Evolutionary conservation across 1,140 invertebrate genomes (phyloP).

Genomic region (Zophobas morio): DNA sequence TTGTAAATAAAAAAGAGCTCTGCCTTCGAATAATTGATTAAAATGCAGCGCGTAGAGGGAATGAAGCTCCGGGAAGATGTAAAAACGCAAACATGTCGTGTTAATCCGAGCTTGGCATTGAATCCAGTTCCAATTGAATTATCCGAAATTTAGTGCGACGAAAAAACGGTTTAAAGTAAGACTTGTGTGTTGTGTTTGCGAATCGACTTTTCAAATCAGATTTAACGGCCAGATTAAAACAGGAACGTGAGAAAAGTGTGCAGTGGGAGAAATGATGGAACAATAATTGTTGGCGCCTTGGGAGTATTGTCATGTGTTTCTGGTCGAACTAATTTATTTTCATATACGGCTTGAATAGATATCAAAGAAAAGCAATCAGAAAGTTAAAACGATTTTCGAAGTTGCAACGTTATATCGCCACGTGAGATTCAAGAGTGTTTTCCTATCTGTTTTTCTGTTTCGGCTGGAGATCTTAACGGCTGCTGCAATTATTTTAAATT

Average conservation of each 20-base stretch:
- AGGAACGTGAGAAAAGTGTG: neutral
- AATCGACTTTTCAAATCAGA: conserved; percentile 1
- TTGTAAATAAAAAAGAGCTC: neutral
- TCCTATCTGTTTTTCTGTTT: conserved; percentile 25
- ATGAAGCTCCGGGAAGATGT: neutral
- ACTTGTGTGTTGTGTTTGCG: neutral
- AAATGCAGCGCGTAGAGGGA: conserved; percentile 12
- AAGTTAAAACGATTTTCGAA: conserved; percentile 38
- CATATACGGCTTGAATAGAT: conserved; percentile 33
- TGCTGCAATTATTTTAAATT: conserved; percentile 30
- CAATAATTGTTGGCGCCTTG: conserved; percentile 4
- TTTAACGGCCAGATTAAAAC: neutral
- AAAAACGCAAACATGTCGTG: conserved; percentile 37
- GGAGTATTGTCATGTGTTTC: conserved; percentile 3
- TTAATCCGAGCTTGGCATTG: conserved; percentile 8
- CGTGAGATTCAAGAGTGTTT: conserved; percentile 36
- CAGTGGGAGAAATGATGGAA: neutral
- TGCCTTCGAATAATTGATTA: neutral
- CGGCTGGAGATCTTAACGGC: neutral
- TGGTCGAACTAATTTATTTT: conserved; percentile 23
- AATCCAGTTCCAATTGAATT: conserved; percentile 25
- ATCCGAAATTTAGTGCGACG: conserved; percentile 20
- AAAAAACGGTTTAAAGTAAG: conserved; percentile 32
- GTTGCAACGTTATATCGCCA: conserved; percentile 26
- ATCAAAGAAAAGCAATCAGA: conserved; percentile 37